Evolutionary conservation across 2,113 vertebrate genomes (phyloP).

Genomic region (Miniopterus natalensis): DNA sequence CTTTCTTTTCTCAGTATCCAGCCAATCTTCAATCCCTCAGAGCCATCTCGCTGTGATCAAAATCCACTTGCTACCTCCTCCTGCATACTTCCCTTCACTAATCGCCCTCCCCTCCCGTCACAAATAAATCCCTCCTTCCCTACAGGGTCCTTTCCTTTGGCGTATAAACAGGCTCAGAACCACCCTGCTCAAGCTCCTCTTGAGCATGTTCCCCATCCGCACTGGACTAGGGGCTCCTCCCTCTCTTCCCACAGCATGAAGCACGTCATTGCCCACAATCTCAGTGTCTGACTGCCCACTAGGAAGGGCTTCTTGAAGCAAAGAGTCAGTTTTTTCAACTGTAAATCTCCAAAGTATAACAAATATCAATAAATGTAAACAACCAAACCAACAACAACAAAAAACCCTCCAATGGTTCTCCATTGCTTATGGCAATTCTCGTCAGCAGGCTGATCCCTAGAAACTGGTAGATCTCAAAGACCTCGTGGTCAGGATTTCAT

Average conservation of each 20-base stretch:
- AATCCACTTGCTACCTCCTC: neutral
- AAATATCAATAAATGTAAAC: neutral
- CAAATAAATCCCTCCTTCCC: slow-evolving; percentile 1
- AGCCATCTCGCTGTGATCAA: neutral
- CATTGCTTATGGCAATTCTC: neutral
- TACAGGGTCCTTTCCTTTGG: neutral
- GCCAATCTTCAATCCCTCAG: neutral
- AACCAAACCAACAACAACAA: neutral
- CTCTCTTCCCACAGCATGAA: neutral
- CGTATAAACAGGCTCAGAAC: neutral
- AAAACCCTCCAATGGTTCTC: neutral
- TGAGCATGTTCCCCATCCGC: fast-evolving
- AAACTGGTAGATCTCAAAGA: neutral
- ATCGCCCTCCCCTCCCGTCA: neutral
- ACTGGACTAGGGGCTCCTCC: neutral
- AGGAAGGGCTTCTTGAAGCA: neutral
- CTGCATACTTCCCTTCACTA: neutral
- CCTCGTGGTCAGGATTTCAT: neutral
- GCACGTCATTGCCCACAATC: too few relatives aligned
- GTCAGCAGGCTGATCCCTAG: neutral
- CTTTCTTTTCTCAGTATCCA: neutral
- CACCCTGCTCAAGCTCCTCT: neutral
- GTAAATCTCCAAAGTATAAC: neutral
- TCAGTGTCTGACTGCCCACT: neutral
- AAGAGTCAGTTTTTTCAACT: neutral